Percentiles rank a stretch among this genome's conserved stretches.
These are phyloP conservation scores for Danio rerio DNA, from an alignment of 2,113 vertebrate species.

Conservation along the genomic window DNA sequence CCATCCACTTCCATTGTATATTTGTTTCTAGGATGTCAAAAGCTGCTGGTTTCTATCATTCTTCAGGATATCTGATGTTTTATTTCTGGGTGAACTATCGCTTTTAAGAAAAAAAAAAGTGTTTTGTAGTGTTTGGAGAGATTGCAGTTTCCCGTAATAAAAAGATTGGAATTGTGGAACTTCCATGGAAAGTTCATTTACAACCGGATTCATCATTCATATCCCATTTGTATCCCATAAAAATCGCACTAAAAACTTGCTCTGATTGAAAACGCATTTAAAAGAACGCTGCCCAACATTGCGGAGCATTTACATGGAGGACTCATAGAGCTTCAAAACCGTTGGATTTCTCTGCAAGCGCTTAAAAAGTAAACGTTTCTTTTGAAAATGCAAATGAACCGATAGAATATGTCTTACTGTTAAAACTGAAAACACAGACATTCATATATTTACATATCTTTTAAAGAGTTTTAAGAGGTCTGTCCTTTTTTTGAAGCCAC, in stretches of 20 bases:
- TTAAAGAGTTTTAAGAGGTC: constrained; percentile 61
- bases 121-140: constrained; percentile 51
- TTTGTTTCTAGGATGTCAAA: too few relatives aligned
- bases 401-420: constrained; percentile 42
- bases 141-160: not conserved
- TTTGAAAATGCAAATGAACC: constrained; percentile 57
- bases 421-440: constrained; percentile 66
- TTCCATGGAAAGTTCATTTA: constrained; percentile 24
- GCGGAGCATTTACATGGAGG: constrained; percentile 65
- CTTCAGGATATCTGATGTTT: too few relatives aligned
- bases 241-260: constrained; percentile 44
- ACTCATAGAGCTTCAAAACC: constrained; percentile 64
- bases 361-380: constrained; percentile 59
- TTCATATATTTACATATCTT: constrained; percentile 74
- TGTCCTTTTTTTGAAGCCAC: constrained; percentile 60
- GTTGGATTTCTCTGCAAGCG: constrained; percentile 39
- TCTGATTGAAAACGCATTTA: constrained; percentile 51
- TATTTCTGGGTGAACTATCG: too few relatives aligned
- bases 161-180: not conserved
- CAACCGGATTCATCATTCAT: constrained; percentile 1
- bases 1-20: too few relatives aligned
- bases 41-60: too few relatives aligned
- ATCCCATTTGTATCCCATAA: constrained; percentile 22
- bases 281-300: constrained; percentile 52
- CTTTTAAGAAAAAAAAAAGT: not conserved